Evolutionary conservation across 2,888 invertebrate species (phyloP).

Genomic region (Netelia inedita): DNA sequence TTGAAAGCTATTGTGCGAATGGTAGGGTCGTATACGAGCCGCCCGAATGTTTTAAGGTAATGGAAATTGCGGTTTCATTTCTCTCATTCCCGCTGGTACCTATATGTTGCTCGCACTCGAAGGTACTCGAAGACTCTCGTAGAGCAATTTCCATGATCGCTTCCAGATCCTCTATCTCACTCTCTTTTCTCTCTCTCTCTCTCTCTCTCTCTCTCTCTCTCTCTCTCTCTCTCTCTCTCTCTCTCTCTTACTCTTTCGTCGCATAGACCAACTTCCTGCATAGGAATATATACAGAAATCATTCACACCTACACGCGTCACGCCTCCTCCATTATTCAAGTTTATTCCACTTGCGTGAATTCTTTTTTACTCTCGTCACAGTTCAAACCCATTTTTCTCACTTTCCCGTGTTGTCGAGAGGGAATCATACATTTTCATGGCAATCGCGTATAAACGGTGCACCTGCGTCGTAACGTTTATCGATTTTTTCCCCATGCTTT

Average conservation of each 20-base stretch:
- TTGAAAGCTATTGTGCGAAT: not conserved
- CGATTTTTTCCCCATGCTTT: too few relatives aligned
- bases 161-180: slow-evolving; percentile 6
- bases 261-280: slow-evolving; percentile 13
- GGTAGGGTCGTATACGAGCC: not conserved
- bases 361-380: not conserved
- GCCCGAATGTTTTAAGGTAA: slow-evolving; percentile 77
- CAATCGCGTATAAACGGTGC: not conserved
- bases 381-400: too few relatives aligned
- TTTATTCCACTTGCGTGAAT: not conserved
- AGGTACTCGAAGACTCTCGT: slow-evolving; percentile 51
- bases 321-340: slow-evolving; percentile 36
- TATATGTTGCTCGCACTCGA: slow-evolving; percentile 54
- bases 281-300: not conserved
- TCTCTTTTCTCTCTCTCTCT: too few relatives aligned
- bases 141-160: slow-evolving; percentile 73
- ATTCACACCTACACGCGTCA: not conserved
- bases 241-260: too few relatives aligned
- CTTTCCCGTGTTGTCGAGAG: not conserved
- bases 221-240: too few relatives aligned
- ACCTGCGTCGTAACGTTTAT: too few relatives aligned
- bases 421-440: too few relatives aligned
- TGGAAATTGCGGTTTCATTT: slow-evolving; percentile 75
- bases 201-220: not conserved
- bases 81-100: not conserved